phyloP scores from a whole-genome alignment of 1,140 invertebrate genomes.

The Ladona fulva region DNA sequence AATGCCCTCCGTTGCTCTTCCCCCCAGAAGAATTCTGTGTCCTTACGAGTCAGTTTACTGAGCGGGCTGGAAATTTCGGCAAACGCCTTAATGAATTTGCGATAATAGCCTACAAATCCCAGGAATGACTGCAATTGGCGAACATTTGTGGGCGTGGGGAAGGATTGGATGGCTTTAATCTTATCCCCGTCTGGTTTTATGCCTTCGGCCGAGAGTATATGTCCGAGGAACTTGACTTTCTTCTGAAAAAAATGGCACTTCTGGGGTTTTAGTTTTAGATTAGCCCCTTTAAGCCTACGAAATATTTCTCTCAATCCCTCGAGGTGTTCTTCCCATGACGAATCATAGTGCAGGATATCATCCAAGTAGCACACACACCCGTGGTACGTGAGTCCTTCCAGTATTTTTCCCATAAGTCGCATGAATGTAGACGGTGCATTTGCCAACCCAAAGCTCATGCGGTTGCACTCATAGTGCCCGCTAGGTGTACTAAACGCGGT shows the following conservation, averaged over 20 bases:
- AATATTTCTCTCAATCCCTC: not conserved
- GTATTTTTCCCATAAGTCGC: slow-evolving; percentile 17
- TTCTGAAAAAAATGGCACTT: slow-evolving; percentile 12
- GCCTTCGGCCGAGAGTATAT: not conserved
- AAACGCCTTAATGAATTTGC: slow-evolving; percentile 20
- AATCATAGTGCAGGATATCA: not conserved
- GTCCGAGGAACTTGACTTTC: slow-evolving; percentile 2
- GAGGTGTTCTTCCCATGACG: not conserved
- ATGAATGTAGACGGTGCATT: slow-evolving; percentile 25
- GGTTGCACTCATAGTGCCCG: slow-evolving; percentile 25
- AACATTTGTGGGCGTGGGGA: not conserved
- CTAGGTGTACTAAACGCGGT: slow-evolving; percentile 29
- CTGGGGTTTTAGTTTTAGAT: not conserved
- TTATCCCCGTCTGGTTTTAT: slow-evolving; percentile 15
- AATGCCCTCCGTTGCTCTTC: slow-evolving; percentile 14
- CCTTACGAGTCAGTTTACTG: not conserved
- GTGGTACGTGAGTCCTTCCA: not conserved
- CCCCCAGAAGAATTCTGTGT: slow-evolving; percentile 15
- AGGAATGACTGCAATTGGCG: slow-evolving; percentile 18
- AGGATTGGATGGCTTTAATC: not conserved
- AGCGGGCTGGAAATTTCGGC: slow-evolving; percentile 16
- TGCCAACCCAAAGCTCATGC: slow-evolving; percentile 28
- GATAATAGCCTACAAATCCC: slow-evolving; percentile 17
- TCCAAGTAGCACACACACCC: not conserved
- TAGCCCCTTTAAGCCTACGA: not conserved